These are phyloP conservation scores for Lagria hirta DNA, from an alignment of 2,888 invertebrate genomes.

Conservation along the genomic window DNA sequence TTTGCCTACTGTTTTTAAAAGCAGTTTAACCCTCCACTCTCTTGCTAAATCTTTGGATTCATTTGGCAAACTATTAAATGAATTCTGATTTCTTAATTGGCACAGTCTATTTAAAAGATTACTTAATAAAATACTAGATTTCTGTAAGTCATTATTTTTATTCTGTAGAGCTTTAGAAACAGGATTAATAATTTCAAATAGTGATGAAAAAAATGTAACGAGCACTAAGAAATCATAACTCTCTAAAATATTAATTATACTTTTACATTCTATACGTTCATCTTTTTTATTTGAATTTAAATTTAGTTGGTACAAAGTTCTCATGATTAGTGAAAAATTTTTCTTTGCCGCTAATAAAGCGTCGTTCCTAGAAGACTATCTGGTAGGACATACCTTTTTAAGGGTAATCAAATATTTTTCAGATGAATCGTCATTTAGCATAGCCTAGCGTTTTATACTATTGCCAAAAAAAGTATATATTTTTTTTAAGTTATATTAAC, in stretches of 20 bases:
- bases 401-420: neutral
- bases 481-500: slow-evolving; percentile 1
- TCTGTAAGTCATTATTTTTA: slow-evolving; percentile 31
- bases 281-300: neutral
- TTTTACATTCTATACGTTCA: slow-evolving; percentile 10
- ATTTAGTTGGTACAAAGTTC: slow-evolving; percentile 1
- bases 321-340: neutral
- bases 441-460: neutral
- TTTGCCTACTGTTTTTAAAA: slow-evolving; percentile 1
- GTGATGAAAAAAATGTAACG: slow-evolving; percentile 38
- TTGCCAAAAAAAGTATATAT: slow-evolving; percentile 1
- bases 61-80: slow-evolving; percentile 1
- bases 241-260: slow-evolving; percentile 28
- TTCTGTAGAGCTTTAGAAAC: slow-evolving; percentile 30
- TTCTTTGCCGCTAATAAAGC: slow-evolving; percentile 1
- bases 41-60: slow-evolving; percentile 27
- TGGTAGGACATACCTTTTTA: slow-evolving; percentile 1
- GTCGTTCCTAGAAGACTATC: slow-evolving; percentile 1
- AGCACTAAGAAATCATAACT: slow-evolving; percentile 35
- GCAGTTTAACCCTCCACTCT: slow-evolving; percentile 35
- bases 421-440: slow-evolving; percentile 1
- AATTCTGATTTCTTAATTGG: slow-evolving; percentile 25
- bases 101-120: slow-evolving; percentile 31
- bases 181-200: slow-evolving; percentile 41
- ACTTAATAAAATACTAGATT: slow-evolving; percentile 30